phyloP scores from a whole-genome alignment of 2,113 vertebrate species.

The Cyanoderma ruficeps region DNA sequence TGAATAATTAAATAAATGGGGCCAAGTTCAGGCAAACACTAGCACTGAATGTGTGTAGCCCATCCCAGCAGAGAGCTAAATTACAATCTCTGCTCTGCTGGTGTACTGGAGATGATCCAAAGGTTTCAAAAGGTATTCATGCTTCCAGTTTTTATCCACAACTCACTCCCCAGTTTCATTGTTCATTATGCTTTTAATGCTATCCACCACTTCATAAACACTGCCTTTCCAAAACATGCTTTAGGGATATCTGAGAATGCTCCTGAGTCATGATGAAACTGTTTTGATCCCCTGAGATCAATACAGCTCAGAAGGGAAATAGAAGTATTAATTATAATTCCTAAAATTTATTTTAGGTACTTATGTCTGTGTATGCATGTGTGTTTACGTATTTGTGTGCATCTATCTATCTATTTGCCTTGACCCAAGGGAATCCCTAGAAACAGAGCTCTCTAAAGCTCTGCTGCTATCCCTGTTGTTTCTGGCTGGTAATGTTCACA shows the following conservation, averaged over 20 bases:
- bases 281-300: not conserved
- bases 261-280: not conserved
- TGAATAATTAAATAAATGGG: not conserved
- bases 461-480: not conserved
- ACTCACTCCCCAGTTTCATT: fast-evolving
- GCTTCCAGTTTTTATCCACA: not conserved
- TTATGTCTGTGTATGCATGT: not conserved
- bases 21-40: not conserved
- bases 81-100: not conserved
- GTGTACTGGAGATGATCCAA: not conserved
- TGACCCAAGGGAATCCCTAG: not conserved
- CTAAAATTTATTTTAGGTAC: not conserved
- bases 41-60: not conserved
- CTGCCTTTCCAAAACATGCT: not conserved
- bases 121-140: not conserved
- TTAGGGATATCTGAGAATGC: not conserved
- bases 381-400: fast-evolving
- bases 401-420: not conserved
- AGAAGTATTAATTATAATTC: not conserved
- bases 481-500: not conserved
- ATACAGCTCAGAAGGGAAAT: not conserved
- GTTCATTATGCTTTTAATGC: not conserved
- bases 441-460: not conserved
- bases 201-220: not conserved
- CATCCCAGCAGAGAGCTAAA: not conserved